phyloP scores from a whole-genome alignment of 2,888 invertebrate genomes.

The Meganola albula region DNA sequence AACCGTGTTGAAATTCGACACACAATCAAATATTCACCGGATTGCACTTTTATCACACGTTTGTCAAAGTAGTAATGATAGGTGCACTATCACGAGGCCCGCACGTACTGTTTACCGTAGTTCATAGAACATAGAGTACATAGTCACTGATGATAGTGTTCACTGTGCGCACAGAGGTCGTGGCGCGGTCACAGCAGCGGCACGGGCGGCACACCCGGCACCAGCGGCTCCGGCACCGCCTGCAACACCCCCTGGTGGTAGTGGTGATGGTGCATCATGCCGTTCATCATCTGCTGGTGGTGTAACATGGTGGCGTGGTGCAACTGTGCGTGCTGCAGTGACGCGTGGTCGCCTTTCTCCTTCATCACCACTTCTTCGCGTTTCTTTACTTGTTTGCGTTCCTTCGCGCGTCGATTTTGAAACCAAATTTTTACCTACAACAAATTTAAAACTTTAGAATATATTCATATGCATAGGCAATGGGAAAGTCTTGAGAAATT shows the following conservation, averaged over 20 bases:
- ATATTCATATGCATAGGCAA: too few relatives aligned
- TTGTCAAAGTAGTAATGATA: constrained; percentile 33
- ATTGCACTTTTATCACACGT: constrained; percentile 67
- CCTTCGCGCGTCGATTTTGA: constrained; percentile 95
- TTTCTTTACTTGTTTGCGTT: constrained; percentile 92
- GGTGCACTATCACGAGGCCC: too few relatives aligned
- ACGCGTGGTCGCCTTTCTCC: constrained; percentile 75
- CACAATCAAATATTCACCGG: constrained; percentile 41
- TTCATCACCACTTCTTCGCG: constrained; percentile 83
- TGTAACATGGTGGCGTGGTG: constrained; percentile 75
- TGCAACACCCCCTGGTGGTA: constrained; percentile 72
- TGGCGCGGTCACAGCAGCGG: constrained; percentile 73
- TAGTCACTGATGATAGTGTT: too few relatives aligned
- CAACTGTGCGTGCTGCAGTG: constrained; percentile 69
- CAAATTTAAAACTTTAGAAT: too few relatives aligned
- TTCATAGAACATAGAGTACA: too few relatives aligned
- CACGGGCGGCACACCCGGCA: constrained; percentile 64
- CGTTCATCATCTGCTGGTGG: constrained; percentile 75
- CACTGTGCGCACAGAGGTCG: constrained; percentile 49
- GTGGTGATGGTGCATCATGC: constrained; percentile 73
- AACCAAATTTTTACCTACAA: constrained; percentile 88
- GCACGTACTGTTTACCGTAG: constrained; percentile 30
- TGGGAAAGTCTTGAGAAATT: too few relatives aligned
- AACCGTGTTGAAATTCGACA: constrained; percentile 22
- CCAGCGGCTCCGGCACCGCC: constrained; percentile 71